Evolutionary conservation across 2,113 vertebrate genomes (phyloP).

Genomic region (Malurus elegans): DNA sequence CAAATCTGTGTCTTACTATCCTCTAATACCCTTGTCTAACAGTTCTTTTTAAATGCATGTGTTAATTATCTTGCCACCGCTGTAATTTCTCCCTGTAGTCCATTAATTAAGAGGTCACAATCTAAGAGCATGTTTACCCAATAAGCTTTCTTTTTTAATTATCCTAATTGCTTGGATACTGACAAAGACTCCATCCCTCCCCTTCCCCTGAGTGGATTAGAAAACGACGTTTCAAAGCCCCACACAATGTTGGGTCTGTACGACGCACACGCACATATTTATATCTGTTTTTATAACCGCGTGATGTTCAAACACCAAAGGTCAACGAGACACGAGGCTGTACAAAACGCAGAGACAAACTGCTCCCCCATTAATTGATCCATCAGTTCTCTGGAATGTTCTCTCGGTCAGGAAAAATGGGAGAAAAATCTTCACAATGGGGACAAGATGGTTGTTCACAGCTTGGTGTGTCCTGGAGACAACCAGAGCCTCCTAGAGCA

Average conservation of each 20-base stretch:
- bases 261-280: neutral
- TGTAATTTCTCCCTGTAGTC: constrained; percentile 92
- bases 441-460: neutral
- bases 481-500: neutral
- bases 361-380: neutral
- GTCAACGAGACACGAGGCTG: neutral
- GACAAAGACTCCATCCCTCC: constrained; percentile 80
- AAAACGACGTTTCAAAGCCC: constrained; percentile 60
- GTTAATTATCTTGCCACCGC: constrained; percentile 91
- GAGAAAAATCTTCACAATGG: neutral
- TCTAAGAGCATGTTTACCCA: constrained; percentile 95
- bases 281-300: neutral
- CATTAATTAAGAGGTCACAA: constrained; percentile 98
- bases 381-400: neutral
- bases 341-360: neutral
- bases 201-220: constrained; percentile 75
- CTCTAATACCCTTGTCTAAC: constrained; percentile 81
- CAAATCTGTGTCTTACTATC: constrained; percentile 85
- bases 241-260: constrained; percentile 33
- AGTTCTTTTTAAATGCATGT: constrained; percentile 73
- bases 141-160: constrained; percentile 99
- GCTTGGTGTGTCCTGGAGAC: neutral
- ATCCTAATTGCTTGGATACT: constrained; percentile 88
- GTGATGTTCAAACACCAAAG: neutral
- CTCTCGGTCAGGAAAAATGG: neutral